These are phyloP conservation scores for Chloropsis cyanopogon DNA, from an alignment of 2,113 vertebrate genomes.

Conservation along the genomic window DNA sequence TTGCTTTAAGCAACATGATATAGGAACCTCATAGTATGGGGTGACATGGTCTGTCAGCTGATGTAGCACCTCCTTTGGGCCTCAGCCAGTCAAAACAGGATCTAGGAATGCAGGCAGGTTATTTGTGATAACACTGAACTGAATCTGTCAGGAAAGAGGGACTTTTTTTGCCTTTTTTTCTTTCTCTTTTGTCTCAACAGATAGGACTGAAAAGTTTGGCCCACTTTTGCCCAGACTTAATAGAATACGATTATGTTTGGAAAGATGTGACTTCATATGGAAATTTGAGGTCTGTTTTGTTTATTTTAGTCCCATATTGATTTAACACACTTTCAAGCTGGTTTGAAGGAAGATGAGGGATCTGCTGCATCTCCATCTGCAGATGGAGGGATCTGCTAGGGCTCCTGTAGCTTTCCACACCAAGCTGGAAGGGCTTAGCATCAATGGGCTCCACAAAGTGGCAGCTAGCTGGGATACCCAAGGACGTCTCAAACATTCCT, in stretches of 20 bases:
- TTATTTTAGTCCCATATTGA: background rate
- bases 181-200: background rate
- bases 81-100: background rate
- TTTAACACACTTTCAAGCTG: background rate
- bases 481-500: background rate
- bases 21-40: background rate
- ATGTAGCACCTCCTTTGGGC: background rate
- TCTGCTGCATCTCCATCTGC: no score
- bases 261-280: background rate
- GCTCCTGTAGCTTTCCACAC: background rate
- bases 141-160: background rate
- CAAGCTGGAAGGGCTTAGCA: background rate
- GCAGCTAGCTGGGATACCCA: background rate
- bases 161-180: background rate
- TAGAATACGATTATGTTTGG: background rate
- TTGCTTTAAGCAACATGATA: background rate
- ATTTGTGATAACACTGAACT: background rate
- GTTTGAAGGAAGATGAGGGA: background rate
- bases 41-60: background rate
- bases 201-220: background rate
- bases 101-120: background rate
- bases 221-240: background rate
- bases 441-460: background rate
- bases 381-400: background rate
- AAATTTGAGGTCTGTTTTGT: background rate